Percentiles rank a stretch among this genome's conserved stretches.
Evolutionary conservation across 2,888 invertebrate species (phyloP).

Genomic region (Heliothis peltigera): DNA sequence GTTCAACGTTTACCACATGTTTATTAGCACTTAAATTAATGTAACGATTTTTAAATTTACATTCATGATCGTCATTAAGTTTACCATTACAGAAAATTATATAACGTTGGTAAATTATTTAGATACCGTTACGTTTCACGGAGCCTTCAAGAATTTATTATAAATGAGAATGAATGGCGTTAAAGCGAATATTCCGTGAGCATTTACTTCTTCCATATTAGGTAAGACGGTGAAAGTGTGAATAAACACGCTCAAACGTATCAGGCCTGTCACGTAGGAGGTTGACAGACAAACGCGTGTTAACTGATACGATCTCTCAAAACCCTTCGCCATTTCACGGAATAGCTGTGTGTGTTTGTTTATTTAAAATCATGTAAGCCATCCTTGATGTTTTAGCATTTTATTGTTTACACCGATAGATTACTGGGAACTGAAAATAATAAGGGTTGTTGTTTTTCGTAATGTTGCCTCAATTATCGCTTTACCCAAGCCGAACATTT

Average conservation of each 20-base stretch:
- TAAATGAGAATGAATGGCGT: neutral
- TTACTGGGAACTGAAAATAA: neutral
- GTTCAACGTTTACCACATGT: constrained; percentile 26
- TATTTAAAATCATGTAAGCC: constrained; percentile 32
- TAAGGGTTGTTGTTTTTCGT: neutral
- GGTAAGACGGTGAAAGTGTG: constrained; percentile 37
- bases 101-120: constrained; percentile 23
- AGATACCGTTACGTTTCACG: constrained; percentile 9
- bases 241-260: constrained; percentile 44
- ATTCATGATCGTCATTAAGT: constrained; percentile 45
- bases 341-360: constrained; percentile 24
- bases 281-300: constrained; percentile 55
- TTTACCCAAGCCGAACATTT: neutral
- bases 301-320: constrained; percentile 54
- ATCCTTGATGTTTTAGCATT: neutral
- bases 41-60: constrained; percentile 48
- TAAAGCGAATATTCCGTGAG: constrained; percentile 9
- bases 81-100: constrained; percentile 37
- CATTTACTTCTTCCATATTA: constrained; percentile 29
- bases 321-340: constrained; percentile 47
- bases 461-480: neutral
- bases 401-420: neutral
- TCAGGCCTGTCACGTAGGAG: constrained; percentile 44
- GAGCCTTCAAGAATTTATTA: constrained; percentile 1
- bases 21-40: constrained; percentile 48